Percentiles rank a stretch among this genome's conserved stretches.
phyloP scores from a whole-genome alignment of 2,797 vertebrate species.

The Anabas testudineus region DNA sequence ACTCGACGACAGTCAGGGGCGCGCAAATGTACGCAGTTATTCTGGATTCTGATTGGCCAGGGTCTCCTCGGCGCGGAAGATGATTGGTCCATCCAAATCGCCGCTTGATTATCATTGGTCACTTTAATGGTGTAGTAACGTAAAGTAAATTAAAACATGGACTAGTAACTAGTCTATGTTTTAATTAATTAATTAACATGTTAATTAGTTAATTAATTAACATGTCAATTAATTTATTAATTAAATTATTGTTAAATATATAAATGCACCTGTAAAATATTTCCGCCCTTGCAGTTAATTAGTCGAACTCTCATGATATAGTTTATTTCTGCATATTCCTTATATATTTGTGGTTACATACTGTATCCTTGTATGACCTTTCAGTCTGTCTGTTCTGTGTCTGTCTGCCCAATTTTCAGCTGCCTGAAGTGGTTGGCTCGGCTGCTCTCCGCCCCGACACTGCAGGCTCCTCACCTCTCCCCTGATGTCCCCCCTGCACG shows the following conservation, averaged over 20 bases:
- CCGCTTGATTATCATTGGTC: slow-evolving; percentile 15
- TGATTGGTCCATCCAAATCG: slow-evolving; percentile 48
- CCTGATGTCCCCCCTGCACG: slow-evolving; percentile 28
- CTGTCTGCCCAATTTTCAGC: slow-evolving; percentile 16
- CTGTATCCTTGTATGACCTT: not conserved
- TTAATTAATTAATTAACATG: too few species aligned
- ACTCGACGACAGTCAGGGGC: not conserved
- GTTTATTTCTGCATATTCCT: not conserved
- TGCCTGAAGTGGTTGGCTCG: slow-evolving; percentile 45
- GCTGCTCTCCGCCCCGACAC: slow-evolving; percentile 40
- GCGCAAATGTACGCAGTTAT: not conserved
- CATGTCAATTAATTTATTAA: not conserved
- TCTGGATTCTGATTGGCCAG: slow-evolving; percentile 38
- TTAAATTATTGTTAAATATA: not conserved
- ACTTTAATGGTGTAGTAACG: not conserved
- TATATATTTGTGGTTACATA: not conserved
- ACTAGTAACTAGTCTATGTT: too few species aligned
- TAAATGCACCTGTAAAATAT: not conserved
- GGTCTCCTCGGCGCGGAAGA: fast-evolving
- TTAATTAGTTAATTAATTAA: too few species aligned
- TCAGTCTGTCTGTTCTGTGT: not conserved
- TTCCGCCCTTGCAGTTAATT: not conserved
- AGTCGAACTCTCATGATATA: not conserved
- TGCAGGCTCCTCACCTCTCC: slow-evolving; percentile 57
- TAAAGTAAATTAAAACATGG: too few species aligned